These are phyloP conservation scores for Corythornis cristatus DNA, from an alignment of 2,113 vertebrate species.

Conservation along the genomic window DNA sequence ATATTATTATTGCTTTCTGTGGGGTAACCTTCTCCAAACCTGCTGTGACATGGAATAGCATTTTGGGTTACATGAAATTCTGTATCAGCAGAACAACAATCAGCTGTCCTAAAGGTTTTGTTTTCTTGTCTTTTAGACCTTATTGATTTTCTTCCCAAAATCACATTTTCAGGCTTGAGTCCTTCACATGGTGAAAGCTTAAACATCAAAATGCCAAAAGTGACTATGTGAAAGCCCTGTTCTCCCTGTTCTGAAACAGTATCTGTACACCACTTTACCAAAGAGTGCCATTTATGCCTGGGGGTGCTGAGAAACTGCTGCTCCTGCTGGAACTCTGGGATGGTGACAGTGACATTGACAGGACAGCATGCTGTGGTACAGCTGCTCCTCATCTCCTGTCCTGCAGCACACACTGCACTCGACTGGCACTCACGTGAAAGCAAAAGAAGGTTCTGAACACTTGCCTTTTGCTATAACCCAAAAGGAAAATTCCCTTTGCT, in stretches of 20 bases:
- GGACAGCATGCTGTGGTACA: accelerated
- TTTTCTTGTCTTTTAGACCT: background rate
- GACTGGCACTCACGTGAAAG: accelerated
- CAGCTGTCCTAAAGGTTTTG: background rate
- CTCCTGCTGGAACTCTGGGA: background rate
- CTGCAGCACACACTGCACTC: background rate
- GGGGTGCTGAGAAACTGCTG: background rate
- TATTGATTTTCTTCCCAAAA: background rate
- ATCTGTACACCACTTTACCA: accelerated
- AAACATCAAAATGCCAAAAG: background rate
- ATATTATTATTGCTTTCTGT: background rate
- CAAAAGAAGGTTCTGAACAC: background rate
- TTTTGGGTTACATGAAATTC: background rate
- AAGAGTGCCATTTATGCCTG: accelerated
- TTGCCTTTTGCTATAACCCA: accelerated
- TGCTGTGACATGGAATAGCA: background rate
- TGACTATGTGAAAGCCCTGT: background rate
- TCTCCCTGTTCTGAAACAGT: background rate
- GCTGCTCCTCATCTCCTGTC: background rate
- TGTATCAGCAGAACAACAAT: background rate
- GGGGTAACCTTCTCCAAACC: background rate
- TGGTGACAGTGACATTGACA: background rate
- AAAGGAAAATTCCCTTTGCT: background rate
- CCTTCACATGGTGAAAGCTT: background rate
- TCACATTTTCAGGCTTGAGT: background rate